A percentile compares a stretch with the other conserved stretches of the same genome.
Evolutionary conservation across 2,797 vertebrate species (phyloP).

Genomic region (Centropyge bicolor): DNA sequence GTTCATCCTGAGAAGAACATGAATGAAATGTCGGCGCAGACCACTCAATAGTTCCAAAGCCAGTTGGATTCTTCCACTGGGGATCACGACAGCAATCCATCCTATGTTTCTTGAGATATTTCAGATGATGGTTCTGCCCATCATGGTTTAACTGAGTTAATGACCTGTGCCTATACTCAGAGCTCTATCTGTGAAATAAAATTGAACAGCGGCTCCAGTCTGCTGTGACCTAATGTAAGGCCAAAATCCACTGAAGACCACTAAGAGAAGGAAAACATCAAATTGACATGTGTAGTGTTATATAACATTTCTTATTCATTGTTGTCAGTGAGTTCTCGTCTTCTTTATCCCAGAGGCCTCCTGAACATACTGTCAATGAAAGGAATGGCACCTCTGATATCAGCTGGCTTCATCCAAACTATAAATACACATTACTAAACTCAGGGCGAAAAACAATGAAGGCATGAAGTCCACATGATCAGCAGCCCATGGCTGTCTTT

Average conservation of each 20-base stretch:
- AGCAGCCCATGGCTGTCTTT: slow-evolving; percentile 78
- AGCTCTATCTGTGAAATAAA: not conserved
- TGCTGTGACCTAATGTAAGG: not conserved
- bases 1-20: not conserved
- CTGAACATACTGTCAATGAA: slow-evolving; percentile 11
- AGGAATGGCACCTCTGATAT: slow-evolving; percentile 20
- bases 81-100: not conserved
- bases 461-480: slow-evolving; percentile 67
- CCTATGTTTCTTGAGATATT: not conserved
- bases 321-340: not conserved
- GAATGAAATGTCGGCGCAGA: not conserved
- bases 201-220: not conserved
- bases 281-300: not conserved
- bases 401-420: slow-evolving; percentile 29
- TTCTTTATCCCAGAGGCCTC: slow-evolving; percentile 1
- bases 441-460: slow-evolving; percentile 41
- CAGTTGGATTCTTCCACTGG: not conserved
- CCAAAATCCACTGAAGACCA: not conserved
- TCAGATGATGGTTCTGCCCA: not conserved
- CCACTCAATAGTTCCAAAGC: not conserved
- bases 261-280: not conserved
- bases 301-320: not conserved
- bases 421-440: slow-evolving; percentile 45
- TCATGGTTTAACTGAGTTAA: slow-evolving; percentile 1
- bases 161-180: slow-evolving; percentile 2